phyloP scores from a whole-genome alignment of 1,140 invertebrate genomes.

The Procambarus clarkii region DNA sequence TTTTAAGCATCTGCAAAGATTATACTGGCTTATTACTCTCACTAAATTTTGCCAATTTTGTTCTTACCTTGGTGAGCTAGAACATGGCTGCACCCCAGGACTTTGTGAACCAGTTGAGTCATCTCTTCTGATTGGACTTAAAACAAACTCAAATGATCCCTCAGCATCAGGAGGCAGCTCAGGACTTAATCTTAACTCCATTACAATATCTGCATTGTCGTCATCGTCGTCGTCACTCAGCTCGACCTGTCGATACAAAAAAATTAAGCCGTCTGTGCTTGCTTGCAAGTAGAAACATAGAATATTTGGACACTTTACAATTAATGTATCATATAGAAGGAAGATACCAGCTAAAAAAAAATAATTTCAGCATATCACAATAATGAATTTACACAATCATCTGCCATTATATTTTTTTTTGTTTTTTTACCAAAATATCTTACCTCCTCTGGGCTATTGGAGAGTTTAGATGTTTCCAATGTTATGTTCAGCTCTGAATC shows the following conservation, averaged over 20 bases:
- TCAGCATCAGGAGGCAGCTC: conserved; percentile 20
- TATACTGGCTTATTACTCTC: too few species aligned
- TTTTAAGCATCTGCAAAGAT: too few species aligned
- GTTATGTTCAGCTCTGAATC: conserved; percentile 62
- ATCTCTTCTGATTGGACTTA: conserved; percentile 58
- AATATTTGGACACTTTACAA: too few species aligned
- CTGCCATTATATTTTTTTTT: too few species aligned
- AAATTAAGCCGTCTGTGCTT: neutral
- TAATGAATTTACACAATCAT: too few species aligned
- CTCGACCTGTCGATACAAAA: conserved; percentile 22
- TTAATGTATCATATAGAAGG: too few species aligned
- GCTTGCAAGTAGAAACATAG: too few species aligned
- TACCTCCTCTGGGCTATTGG: conserved; percentile 54
- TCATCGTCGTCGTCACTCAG: conserved; percentile 62
- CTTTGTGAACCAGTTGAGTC: conserved; percentile 4
- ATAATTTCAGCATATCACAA: too few species aligned
- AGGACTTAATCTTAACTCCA: conserved; percentile 50
- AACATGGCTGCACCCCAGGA: conserved; percentile 3
- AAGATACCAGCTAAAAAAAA: too few species aligned
- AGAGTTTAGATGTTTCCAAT: conserved; percentile 58
- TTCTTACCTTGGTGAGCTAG: conserved; percentile 53
- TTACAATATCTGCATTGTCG: conserved; percentile 49
- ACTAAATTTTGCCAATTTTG: neutral
- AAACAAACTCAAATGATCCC: conserved; percentile 26
- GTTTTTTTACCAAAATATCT: neutral